phyloP scores from a whole-genome alignment of 2,113 vertebrate species.

The Vulpes ferrilata region DNA sequence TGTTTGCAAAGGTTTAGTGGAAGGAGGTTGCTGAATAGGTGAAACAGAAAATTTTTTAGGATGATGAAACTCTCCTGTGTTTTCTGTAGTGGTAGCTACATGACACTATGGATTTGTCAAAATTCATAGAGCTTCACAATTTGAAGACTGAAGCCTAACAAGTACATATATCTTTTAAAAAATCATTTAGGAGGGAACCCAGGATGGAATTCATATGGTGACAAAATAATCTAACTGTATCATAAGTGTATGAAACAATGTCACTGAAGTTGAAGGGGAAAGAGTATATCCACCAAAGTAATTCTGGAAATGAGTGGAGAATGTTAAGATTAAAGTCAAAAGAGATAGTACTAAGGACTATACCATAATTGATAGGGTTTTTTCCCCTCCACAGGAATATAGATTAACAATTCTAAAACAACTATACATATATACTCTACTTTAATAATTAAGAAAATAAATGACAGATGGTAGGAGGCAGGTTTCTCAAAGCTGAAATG shows the following conservation, averaged over 20 bases:
- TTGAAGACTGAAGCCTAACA: background rate
- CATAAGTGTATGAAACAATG: background rate
- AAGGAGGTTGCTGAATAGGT: accelerated
- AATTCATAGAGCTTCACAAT: background rate
- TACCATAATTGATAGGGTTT: background rate
- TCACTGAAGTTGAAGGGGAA: background rate
- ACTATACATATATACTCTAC: background rate
- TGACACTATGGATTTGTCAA: background rate
- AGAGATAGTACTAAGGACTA: background rate
- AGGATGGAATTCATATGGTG: background rate
- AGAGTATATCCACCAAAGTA: background rate
- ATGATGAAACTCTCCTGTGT: background rate
- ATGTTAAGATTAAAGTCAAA: background rate
- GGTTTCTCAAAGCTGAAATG: background rate
- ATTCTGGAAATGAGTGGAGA: background rate
- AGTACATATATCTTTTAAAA: background rate
- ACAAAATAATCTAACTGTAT: background rate
- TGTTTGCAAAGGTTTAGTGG: background rate
- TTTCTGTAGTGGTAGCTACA: background rate
- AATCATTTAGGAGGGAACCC: background rate
- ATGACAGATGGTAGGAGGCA: background rate
- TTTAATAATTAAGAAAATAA: background rate
- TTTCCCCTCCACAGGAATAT: background rate
- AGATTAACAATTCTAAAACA: background rate
- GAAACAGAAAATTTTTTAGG: background rate